Evolutionary conservation across 2,797 vertebrate genomes (phyloP), one percentile per base, ranked within the genome.

Genomic region (Sebastes hopkinsi): DNA sequence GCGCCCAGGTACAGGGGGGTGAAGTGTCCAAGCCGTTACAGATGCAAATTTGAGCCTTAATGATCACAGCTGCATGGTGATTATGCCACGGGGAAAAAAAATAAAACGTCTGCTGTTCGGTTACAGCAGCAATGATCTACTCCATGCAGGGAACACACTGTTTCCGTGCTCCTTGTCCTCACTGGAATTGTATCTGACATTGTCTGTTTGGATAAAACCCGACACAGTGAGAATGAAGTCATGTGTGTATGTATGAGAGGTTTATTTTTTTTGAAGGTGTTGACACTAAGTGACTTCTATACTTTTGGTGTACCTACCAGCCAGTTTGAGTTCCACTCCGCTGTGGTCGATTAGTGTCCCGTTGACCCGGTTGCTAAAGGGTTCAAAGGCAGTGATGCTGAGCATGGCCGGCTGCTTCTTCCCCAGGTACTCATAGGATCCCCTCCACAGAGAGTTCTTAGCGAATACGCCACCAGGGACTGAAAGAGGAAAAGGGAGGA

Each of bases 371-470:
- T 97, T 95, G 92, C 93, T 97, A 81, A 92, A 86, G 1, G 94
- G 92, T 73, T 99, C 97, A 25, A 98, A 99, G 89, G 96, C 95
- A 42, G 97, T 99, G 91, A 99, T 97, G 78, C 96, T 98, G 42
- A 99, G 95, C 97, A 99, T 98, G 16, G 98, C 97, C 0, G 98
- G 97, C 93, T 99, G 99, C 95, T 98, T 99, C 90, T 98, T 99
- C 42, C 98, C 99, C 87, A 99, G 89, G 94, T 99, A 99, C 88
- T 99, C 98, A 0, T 99, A 99, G 46, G 98, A 99, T 62, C 98
- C 99, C 90, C 98, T 97, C 99, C 98, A 99, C 6, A 99, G 96
- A 77, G 98, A 98, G 81, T 99, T 99, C 93, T 97, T 97, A 2
- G 98, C 97, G 80, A 99, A 99, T n/a, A 99, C 97, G 8, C 97